phyloP scores from a whole-genome alignment of 2,888 invertebrate genomes.

The Barypeithes pellucidus region DNA sequence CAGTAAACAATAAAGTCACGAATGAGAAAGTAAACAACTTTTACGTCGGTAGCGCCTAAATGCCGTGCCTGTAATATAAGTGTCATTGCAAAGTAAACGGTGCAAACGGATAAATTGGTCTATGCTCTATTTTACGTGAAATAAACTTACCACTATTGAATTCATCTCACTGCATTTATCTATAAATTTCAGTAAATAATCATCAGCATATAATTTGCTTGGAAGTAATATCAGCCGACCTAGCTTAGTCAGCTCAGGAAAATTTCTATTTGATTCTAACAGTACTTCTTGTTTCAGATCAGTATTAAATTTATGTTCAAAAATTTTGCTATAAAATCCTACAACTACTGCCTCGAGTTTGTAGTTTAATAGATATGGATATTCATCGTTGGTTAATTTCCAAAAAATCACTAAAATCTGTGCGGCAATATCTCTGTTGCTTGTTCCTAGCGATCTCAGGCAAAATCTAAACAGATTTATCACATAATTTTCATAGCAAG shows the following conservation, averaged over 20 bases:
- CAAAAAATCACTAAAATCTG: slow-evolving; percentile 58
- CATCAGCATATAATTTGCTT: slow-evolving; percentile 11
- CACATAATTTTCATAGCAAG: slow-evolving; percentile 54
- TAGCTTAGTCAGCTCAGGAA: slow-evolving; percentile 18
- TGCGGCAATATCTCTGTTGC: slow-evolving; percentile 56
- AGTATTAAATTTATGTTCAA: neutral
- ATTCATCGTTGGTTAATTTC: slow-evolving; percentile 49
- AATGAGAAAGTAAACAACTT: too few species aligned
- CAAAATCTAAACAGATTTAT: slow-evolving; percentile 54
- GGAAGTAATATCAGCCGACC: slow-evolving; percentile 1
- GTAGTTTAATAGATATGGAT: slow-evolving; percentile 18
- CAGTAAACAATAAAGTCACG: too few species aligned
- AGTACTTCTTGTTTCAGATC: neutral
- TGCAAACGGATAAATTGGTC: too few species aligned
- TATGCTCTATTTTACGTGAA: too few species aligned
- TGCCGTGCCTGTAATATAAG: too few species aligned
- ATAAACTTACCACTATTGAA: slow-evolving; percentile 35
- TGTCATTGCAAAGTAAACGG: too few species aligned
- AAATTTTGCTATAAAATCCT: slow-evolving; percentile 2
- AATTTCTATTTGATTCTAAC: neutral
- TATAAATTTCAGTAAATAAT: slow-evolving; percentile 30
- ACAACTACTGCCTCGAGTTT: neutral
- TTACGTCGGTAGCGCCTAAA: too few species aligned
- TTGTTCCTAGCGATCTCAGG: slow-evolving; percentile 46
- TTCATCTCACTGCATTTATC: slow-evolving; percentile 4